Conservation (phyloP, 2,797 vertebrate genomes). For the Enteromius trimaculatus region DNA sequence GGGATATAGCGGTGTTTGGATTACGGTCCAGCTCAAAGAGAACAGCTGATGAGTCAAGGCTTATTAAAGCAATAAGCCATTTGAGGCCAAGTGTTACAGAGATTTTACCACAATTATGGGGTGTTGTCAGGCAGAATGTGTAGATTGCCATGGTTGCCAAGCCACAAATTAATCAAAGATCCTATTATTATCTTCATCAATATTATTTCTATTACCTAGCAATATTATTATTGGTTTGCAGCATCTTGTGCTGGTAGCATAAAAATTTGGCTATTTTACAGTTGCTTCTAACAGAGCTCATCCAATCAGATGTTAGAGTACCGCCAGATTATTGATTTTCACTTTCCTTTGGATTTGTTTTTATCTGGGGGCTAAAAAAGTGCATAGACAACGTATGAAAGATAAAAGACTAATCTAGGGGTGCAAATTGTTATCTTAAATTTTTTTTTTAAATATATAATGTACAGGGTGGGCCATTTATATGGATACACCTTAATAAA, state of each 20-base stretch:
- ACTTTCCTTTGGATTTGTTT: neutral
- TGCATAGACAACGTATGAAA: neutral
- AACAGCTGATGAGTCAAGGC: constrained; percentile 29
- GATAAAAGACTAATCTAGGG: neutral
- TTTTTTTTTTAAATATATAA: too few species aligned
- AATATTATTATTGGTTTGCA: constrained; percentile 21
- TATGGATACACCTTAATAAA: too few species aligned
- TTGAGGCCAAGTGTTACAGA: constrained; percentile 1
- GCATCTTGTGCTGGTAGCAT: neutral
- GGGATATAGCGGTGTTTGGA: constrained; percentile 21
- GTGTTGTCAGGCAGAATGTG: constrained; percentile 27
- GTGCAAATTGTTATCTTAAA: too few species aligned
- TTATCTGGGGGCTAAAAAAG: neutral
- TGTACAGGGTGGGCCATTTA: too few species aligned
- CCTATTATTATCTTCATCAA: constrained; percentile 5
- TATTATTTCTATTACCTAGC: constrained; percentile 22
- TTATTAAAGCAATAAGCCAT: constrained; percentile 32
- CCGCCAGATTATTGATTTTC: neutral
- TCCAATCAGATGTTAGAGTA: neutral
- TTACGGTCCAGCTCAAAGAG: constrained; percentile 24
- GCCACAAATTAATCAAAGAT: constrained; percentile 30
- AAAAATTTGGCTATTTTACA: neutral
- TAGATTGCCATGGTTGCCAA: constrained; percentile 6
- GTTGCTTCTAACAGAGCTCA: neutral
- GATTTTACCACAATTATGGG: constrained; percentile 28